A percentile compares a stretch with the other conserved stretches of the same genome.
Conservation (phyloP, 2,113 vertebrate genomes). For the Gyps fulvus region DNA sequence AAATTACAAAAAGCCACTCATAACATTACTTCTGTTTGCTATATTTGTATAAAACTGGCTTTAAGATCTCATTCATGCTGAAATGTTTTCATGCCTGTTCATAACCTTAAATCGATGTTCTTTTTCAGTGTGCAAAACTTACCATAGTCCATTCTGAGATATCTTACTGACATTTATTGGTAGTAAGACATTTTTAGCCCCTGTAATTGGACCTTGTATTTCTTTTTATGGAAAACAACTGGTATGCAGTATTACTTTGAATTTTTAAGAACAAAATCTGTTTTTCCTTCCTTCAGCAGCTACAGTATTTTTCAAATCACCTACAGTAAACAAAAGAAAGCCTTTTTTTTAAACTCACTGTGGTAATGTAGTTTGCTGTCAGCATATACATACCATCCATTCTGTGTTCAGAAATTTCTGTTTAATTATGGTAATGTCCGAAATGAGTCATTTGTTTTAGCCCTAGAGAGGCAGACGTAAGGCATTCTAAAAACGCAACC, state of each 20-base stretch:
- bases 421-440: background rate
- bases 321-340: background rate
- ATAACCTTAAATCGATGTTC: background rate
- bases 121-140: background rate
- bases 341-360: background rate
- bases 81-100: background rate
- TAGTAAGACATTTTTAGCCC: background rate
- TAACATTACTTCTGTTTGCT: background rate
- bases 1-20: background rate
- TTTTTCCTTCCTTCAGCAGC: background rate
- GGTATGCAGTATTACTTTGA: background rate
- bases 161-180: background rate
- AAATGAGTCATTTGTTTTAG: background rate
- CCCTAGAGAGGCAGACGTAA: background rate
- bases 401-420: background rate
- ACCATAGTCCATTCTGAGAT: background rate
- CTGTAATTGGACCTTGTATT: background rate
- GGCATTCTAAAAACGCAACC: background rate
- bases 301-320: background rate
- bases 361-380: background rate
- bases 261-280: background rate
- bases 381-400: background rate
- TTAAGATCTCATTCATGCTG: background rate
- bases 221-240: background rate
- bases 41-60: background rate